A percentile compares a stretch with the other conserved stretches of the same genome.
phyloP scores from a whole-genome alignment of 2,113 vertebrate species.

The Labrus mixtus region DNA sequence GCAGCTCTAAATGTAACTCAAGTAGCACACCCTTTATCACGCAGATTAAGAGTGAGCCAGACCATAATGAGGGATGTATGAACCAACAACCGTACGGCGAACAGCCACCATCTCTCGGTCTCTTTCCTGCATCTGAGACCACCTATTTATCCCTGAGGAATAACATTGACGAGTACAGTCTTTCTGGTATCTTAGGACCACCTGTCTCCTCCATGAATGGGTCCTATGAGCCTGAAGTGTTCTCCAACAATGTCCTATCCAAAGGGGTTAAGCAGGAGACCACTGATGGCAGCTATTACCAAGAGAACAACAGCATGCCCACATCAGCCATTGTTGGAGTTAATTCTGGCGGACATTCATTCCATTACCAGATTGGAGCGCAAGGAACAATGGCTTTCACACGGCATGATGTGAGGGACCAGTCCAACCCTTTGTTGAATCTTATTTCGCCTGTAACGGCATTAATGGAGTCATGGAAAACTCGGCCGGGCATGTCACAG shows the following conservation, averaged over 20 bases:
- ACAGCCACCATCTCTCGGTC: slow-evolving; percentile 88
- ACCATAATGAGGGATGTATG: slow-evolving; percentile 92
- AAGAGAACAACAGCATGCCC: slow-evolving; percentile 90
- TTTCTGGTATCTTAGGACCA: slow-evolving; percentile 98
- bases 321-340: slow-evolving; percentile 97
- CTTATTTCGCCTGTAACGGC: slow-evolving; percentile 94
- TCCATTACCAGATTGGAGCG: slow-evolving; percentile 99
- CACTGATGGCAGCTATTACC: slow-evolving; percentile 94
- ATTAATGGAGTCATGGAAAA: slow-evolving; percentile 97
- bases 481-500: slow-evolving; percentile 90
- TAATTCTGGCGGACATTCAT: slow-evolving; percentile 98
- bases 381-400: slow-evolving; percentile 97
- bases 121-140: slow-evolving; percentile 93
- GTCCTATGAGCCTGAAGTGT: slow-evolving; percentile 90
- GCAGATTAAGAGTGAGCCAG: slow-evolving; percentile 93
- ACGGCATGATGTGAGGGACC: slow-evolving; percentile 92
- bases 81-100: slow-evolving; percentile 88
- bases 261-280: slow-evolving; percentile 97
- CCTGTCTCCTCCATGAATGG: slow-evolving; percentile 93
- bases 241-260: slow-evolving; percentile 88
- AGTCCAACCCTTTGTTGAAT: slow-evolving; percentile 95
- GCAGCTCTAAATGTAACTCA: slow-evolving; percentile 85
- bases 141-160: slow-evolving; percentile 98
- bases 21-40: slow-evolving; percentile 87
- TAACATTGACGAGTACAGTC: slow-evolving; percentile 97